Base-by-base conservation (phyloP, 1,140 invertebrate species). In the Pemphigus obesinymphae region DNA sequence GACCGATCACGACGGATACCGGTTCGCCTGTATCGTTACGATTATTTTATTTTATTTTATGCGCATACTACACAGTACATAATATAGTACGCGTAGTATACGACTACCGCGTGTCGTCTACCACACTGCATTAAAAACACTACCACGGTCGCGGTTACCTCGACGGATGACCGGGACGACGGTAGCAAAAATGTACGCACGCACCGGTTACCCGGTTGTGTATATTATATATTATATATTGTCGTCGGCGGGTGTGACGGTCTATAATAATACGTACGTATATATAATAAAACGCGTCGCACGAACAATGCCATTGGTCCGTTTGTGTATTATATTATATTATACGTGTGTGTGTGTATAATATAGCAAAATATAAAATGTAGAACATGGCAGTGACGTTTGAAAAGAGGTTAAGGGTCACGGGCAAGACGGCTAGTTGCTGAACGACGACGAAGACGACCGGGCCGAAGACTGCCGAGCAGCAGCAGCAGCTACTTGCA, bases 341-440 rank as follows among this genome's bases (percentile, higher is more conserved):
- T 26, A 58, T 26, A 23, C 10, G 34, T 3, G 31, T 1, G 17
- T 10, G 61, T 10, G 61, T 34, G 15, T 34, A 5, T 5, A 40
- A 2, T 63, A 34, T 37, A 31, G 61, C 17, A 6, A 37, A 68
- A 45, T 29, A 29, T 70, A 70, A 45, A 45, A 70, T 45, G 37
- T 45, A 29, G 76, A 61, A 80, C 76, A 50, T 61, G 55, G 76
- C 53, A 63, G 76, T 80, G 76, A 80, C 76, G 76, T 80, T 63
- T 63, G 76, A 80, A 80, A 80, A 80, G 76, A 40, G 76, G 76
- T 80, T 31, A 80, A 31, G 63, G 76, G 76, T 80, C 55, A 43
- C 55, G 76, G 55, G 23, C 76, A 10, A 43, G 45, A 31, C 70
- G 34, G 13, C 63, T 66, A 23, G n/a, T 34, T 40, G 72, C 63